Conservation (phyloP, 2,797 vertebrate species). For the Falco berigora region DNA sequence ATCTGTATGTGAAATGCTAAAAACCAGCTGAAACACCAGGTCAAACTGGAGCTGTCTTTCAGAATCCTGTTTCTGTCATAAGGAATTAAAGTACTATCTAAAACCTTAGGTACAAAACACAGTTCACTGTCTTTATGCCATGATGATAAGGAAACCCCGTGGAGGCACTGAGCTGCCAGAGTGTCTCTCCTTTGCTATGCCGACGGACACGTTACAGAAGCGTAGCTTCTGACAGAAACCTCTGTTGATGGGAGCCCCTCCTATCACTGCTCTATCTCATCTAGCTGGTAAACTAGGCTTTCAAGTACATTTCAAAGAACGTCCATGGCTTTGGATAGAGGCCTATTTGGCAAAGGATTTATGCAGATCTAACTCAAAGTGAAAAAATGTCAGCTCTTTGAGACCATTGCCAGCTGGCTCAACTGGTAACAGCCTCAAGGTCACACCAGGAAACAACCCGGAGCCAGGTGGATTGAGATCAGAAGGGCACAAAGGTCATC, state of each 20-base stretch:
- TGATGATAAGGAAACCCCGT: neutral
- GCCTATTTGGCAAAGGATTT: neutral
- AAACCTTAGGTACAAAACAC: neutral
- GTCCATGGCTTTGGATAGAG: neutral
- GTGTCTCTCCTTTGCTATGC: neutral
- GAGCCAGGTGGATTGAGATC: neutral
- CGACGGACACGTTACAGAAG: neutral
- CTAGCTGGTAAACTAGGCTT: neutral
- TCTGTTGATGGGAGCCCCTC: neutral
- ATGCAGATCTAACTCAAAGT: neutral
- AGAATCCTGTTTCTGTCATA: fast-evolving
- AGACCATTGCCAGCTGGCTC: neutral
- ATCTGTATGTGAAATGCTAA: neutral
- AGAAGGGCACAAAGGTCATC: neutral
- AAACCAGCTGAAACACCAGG: neutral
- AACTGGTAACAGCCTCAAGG: neutral
- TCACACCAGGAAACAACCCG: neutral
- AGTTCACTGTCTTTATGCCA: neutral
- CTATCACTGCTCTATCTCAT: neutral
- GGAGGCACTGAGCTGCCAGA: neutral
- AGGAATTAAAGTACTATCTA: neutral
- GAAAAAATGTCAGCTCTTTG: neutral
- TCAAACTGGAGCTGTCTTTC: neutral
- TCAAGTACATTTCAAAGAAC: neutral
- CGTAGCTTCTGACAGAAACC: fast-evolving